phyloP scores from a whole-genome alignment of 2,888 invertebrate genomes.

The Malacosoma neustria region DNA sequence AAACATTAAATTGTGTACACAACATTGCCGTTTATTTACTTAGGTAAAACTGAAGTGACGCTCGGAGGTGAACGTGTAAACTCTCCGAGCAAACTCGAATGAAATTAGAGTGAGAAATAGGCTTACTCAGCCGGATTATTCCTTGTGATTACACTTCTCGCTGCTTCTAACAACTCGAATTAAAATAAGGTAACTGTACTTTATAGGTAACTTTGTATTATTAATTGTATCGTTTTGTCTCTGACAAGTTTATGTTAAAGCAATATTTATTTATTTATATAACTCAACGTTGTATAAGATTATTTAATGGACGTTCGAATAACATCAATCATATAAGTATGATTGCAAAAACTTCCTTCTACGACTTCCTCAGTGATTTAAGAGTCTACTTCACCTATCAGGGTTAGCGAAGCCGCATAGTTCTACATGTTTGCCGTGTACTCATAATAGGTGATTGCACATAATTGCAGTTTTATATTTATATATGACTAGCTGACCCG shows the following conservation, averaged over 20 bases:
- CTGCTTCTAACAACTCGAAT: slow-evolving; percentile 24
- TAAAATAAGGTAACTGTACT: slow-evolving; percentile 30
- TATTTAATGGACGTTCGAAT: too few relatives aligned
- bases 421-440: too few relatives aligned
- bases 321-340: too few relatives aligned
- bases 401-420: too few relatives aligned
- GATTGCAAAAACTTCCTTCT: too few relatives aligned
- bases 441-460: too few relatives aligned
- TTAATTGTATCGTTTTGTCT: slow-evolving; percentile 18
- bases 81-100: slow-evolving; percentile 23
- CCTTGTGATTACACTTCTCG: slow-evolving; percentile 27
- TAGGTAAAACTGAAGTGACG: slow-evolving; percentile 18
- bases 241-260: not conserved
- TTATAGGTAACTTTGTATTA: slow-evolving; percentile 27
- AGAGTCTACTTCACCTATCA: too few relatives aligned
- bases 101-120: slow-evolving; percentile 34
- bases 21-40: slow-evolving; percentile 19
- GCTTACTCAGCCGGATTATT: slow-evolving; percentile 26
- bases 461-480: too few relatives aligned
- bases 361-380: too few relatives aligned
- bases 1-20: slow-evolving; percentile 17
- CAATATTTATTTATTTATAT: not conserved
- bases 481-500: too few relatives aligned
- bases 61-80: slow-evolving; percentile 18
- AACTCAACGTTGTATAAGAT: too few relatives aligned